Percentiles rank a stretch among this genome's conserved stretches.
These are phyloP conservation scores for Tupaia tana DNA, from an alignment of 2,113 vertebrate species.

Conservation along the genomic window DNA sequence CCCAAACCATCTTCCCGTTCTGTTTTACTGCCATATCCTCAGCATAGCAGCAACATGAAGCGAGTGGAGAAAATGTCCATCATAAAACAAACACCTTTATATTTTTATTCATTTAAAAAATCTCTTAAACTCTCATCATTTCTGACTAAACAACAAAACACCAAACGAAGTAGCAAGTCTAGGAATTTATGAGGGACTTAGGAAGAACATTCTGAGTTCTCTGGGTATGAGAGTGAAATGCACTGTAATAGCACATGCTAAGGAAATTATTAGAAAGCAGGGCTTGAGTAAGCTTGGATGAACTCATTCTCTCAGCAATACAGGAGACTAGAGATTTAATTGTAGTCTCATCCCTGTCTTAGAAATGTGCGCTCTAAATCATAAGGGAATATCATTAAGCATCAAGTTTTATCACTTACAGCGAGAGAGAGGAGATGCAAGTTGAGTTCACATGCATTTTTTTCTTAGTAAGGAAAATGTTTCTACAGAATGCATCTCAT, in stretches of 20 bases:
- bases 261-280: constrained; percentile 69
- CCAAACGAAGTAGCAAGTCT: constrained; percentile 37
- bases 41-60: not conserved
- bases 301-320: constrained; percentile 48
- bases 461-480: constrained; percentile 72
- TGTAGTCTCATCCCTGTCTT: constrained; percentile 46
- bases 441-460: constrained; percentile 72
- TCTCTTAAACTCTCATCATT: not conserved
- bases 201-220: constrained; percentile 2
- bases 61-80: not conserved
- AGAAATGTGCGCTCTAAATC: constrained; percentile 39
- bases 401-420: constrained; percentile 60
- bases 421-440: constrained; percentile 44
- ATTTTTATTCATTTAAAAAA: constrained; percentile 40
- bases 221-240: not conserved
- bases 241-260: not conserved
- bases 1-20: not conserved
- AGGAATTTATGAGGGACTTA: constrained; percentile 16
- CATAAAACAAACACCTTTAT: not conserved
- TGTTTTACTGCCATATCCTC: not conserved
- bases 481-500: constrained; percentile 68
- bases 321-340: constrained; percentile 26
- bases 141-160: constrained; percentile 18
- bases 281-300: constrained; percentile 19
- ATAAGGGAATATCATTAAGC: constrained; percentile 55